Conservation (phyloP, 2,797 vertebrate genomes). For the Schizothorax lantsangensis region DNA sequence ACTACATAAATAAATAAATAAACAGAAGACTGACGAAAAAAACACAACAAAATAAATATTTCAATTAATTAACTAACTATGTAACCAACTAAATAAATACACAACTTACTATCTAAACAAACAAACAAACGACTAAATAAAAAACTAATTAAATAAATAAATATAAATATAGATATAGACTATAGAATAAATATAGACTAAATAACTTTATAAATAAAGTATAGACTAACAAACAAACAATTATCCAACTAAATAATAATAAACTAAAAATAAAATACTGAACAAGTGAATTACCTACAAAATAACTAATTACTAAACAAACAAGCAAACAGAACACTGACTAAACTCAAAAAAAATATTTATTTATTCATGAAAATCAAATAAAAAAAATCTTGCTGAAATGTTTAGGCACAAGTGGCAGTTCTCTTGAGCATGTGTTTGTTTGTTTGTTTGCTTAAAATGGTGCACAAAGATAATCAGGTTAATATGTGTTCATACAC, state of each 20-base stretch:
- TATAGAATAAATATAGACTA: neutral
- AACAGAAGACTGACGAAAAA: neutral
- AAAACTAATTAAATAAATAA: neutral
- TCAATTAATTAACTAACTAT: neutral
- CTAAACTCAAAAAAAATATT: neutral
- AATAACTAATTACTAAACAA: neutral
- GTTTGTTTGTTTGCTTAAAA: constrained; percentile 18
- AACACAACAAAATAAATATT: neutral
- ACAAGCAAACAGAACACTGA: neutral
- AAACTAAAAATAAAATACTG: neutral
- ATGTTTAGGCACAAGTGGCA: neutral
- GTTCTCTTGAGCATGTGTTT: neutral
- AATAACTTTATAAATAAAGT: neutral
- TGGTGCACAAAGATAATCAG: constrained; percentile 6
- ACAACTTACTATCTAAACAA: neutral
- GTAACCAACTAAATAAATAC: neutral
- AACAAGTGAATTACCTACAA: neutral
- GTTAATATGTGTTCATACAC: constrained; percentile 19
- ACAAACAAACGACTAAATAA: neutral
- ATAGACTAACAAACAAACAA: neutral
- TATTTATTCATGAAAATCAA: neutral
- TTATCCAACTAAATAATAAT: neutral
- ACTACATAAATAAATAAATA: neutral
- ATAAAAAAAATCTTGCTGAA: neutral
- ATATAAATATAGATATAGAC: too few species aligned